Conservation (phyloP, 2,113 vertebrate genomes). For the Festucalex cinctus region DNA sequence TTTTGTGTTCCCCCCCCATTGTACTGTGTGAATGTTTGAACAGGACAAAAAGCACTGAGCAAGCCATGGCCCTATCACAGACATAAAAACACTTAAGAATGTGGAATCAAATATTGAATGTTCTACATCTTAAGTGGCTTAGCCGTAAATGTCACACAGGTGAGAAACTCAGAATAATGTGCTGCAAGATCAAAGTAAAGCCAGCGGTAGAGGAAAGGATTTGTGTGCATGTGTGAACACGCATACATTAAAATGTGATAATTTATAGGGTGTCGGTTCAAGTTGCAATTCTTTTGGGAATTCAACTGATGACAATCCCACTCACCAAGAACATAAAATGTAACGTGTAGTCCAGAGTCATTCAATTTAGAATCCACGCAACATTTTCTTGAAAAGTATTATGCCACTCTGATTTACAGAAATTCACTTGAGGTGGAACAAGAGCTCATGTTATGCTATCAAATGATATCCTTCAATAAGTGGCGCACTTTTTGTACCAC, state of each 20-base stretch:
- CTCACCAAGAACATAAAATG: neutral
- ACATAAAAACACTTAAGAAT: constrained; percentile 36
- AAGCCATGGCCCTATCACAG: constrained; percentile 21
- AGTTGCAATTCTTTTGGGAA: constrained; percentile 5
- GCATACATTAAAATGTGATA: constrained; percentile 16
- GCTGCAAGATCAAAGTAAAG: constrained; percentile 21
- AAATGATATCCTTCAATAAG: neutral
- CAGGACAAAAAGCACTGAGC: constrained; percentile 26
- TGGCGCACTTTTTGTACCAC: neutral
- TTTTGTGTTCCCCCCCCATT: constrained; percentile 12
- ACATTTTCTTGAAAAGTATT: too few species aligned
- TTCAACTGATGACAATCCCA: neutral
- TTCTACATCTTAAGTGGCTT: constrained; percentile 40
- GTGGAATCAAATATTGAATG: constrained; percentile 58
- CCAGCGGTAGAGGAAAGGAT: constrained; percentile 3
- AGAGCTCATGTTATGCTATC: neutral
- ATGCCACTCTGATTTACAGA: neutral
- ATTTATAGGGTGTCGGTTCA: constrained; percentile 15
- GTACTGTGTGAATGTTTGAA: constrained; percentile 36
- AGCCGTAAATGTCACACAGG: constrained; percentile 24
- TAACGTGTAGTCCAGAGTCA: neutral
- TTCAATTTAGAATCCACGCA: neutral
- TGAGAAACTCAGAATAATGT: constrained; percentile 27
- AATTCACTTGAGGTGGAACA: neutral
- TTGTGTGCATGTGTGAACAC: constrained; percentile 8